Evolutionary conservation across 2,888 invertebrate species (phyloP).

Genomic region (Epistrophe grossulariae): DNA sequence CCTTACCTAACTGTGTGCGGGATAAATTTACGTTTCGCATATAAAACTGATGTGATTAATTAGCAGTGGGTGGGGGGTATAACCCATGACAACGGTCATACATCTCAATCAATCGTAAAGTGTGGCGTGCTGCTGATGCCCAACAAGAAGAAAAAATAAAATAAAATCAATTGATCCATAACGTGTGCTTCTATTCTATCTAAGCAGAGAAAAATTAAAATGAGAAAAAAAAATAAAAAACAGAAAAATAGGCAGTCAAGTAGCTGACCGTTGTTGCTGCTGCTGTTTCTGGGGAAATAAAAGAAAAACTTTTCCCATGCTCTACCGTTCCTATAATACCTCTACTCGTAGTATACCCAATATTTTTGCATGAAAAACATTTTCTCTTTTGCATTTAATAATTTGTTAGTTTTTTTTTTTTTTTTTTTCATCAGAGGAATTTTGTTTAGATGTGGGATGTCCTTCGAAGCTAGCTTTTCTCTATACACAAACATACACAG

Average conservation of each 20-base stretch:
- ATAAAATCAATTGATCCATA: conserved; percentile 58
- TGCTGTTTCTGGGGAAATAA: background rate
- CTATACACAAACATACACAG: background rate
- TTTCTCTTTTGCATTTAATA: conserved; percentile 30
- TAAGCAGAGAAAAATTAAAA: background rate
- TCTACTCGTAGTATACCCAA: background rate
- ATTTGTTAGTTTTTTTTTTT: conserved; percentile 25
- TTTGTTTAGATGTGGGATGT: conserved; percentile 4
- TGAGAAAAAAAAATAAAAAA: background rate
- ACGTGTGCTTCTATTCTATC: background rate
- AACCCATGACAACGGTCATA: conserved; percentile 13
- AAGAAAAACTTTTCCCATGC: conserved; percentile 13
- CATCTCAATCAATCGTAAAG: conserved; percentile 61
- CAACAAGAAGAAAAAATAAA: background rate
- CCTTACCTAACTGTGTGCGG: conserved; percentile 17
- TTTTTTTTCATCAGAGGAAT: background rate
- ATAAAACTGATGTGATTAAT: conserved; percentile 55
- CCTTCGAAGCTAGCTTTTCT: background rate
- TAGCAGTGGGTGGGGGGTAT: conserved; percentile 12
- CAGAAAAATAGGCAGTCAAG: conserved; percentile 10
- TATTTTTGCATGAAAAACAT: conserved; percentile 39
- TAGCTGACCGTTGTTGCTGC: background rate
- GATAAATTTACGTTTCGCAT: conserved; percentile 17
- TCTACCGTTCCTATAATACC: background rate
- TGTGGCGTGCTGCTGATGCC: background rate